Percentiles rank a stretch among this genome's conserved stretches.
Conservation (phyloP, 2,888 invertebrate genomes). For the Mycogona germanica region DNA sequence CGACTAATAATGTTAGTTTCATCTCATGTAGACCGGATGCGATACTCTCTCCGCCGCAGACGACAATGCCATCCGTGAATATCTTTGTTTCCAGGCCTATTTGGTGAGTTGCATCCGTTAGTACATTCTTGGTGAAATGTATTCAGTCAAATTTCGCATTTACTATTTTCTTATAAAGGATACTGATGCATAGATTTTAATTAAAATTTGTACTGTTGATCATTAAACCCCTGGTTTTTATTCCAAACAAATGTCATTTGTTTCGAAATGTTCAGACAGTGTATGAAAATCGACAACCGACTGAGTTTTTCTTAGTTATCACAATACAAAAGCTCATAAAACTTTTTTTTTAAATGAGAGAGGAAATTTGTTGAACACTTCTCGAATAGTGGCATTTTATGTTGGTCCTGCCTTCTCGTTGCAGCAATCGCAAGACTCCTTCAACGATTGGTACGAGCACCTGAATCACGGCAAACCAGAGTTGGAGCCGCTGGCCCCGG, state of each 20-base stretch:
- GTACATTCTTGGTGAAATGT: too few relatives aligned
- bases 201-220: background rate
- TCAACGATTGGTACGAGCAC: constrained; percentile 78
- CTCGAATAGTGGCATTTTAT: too few relatives aligned
- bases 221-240: too few relatives aligned
- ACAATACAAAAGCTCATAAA: background rate
- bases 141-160: too few relatives aligned
- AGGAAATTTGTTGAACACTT: background rate
- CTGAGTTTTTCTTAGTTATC: too few relatives aligned
- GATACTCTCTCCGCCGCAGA: constrained; percentile 38
- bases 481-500: constrained; percentile 28
- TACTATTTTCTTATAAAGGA: too few relatives aligned
- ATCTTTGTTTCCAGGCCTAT: constrained; percentile 76
- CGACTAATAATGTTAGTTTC: background rate
- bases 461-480: constrained; percentile 63
- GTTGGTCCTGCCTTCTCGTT: too few relatives aligned
- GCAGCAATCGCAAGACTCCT: constrained; percentile 70
- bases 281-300: too few relatives aligned
- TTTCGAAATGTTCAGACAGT: too few relatives aligned
- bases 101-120: constrained; percentile 38
- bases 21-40: too few relatives aligned
- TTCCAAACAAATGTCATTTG: too few relatives aligned
- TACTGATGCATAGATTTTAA: too few relatives aligned
- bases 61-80: constrained; percentile 56
- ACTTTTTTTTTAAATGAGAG: background rate